Evolutionary conservation across 2,888 invertebrate genomes (phyloP), one percentile per base, ranked within the genome.

Genomic region (Pseudococcus longispinus): DNA sequence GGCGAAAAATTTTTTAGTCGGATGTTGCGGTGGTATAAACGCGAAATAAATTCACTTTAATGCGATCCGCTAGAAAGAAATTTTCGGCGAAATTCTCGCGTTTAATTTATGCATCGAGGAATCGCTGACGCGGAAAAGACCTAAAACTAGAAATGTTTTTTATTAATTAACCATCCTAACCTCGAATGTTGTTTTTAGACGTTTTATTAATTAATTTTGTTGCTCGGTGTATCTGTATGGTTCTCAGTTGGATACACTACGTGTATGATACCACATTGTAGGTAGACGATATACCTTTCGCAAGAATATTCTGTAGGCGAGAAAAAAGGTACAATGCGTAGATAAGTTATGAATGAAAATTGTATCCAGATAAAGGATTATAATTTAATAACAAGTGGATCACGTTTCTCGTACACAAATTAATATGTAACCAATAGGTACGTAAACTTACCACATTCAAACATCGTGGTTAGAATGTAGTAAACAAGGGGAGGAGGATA

Each of bases 271-370:
- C n/a, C 18, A 3, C 26, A 20, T 65, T 11, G 9, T 65, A 65
- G 65, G 51, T n/a, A n/a, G 51, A 6, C 4, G 3, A n/a, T 51
- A n/a, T 65, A 26, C 26, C 65, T 65, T 65, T 65, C 15, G 65
- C 51, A 51, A 18, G 44, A 51, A 46, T 46, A 60, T 23, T 65
- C 13, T 65, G 65, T 65, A 3, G 65, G 26, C 23, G 65, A 65
- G 65, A 65, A 26, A 65, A 65, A 65, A 65, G n/a, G 51, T 51
- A 26, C 65, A 2, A 23, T 20, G 20, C 65, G 60, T 23, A 11
- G 65, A 65, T 26, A 65, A 65, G 65, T 65, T 65, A 65, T 65
- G 65, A 65, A 65, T 65, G 65, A 26, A 60, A 65, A 65, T 65
- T 11, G 23, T 65, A 26, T 65, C 65, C 15, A 23, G 26, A 65